A percentile compares a stretch with the other conserved stretches of the same genome.
Conservation (phyloP, 1,140 invertebrate genomes). For the Dreissena polymorpha region DNA sequence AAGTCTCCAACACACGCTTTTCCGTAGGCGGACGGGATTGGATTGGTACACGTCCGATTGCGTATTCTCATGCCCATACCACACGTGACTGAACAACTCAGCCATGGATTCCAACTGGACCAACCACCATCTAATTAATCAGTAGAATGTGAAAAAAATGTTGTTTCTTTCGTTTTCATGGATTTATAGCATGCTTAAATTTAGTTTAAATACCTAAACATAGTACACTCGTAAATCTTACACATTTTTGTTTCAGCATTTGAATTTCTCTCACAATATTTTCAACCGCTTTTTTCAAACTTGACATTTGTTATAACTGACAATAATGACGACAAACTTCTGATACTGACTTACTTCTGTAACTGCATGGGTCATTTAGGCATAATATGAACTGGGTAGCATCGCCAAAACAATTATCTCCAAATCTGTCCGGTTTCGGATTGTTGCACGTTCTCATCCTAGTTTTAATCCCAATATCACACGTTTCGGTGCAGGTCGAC, state of each 20-base stretch:
- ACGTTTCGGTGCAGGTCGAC: constrained; percentile 59
- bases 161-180: no score
- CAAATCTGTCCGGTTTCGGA: constrained; percentile 44
- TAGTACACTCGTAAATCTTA: no score
- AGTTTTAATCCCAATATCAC: constrained; percentile 58
- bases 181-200: no score
- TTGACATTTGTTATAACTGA: no score
- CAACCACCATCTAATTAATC: constrained; percentile 61
- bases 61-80: constrained; percentile 59
- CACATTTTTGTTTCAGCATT: no score
- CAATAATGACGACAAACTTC: no score
- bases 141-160: no score
- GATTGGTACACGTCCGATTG: constrained; percentile 62
- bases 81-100: constrained; percentile 63
- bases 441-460: constrained; percentile 53
- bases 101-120: constrained; percentile 67
- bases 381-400: not conserved
- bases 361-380: constrained; percentile 23
- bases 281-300: no score
- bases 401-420: constrained; percentile 5
- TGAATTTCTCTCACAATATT: no score
- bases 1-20: constrained; percentile 57
- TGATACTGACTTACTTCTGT: not conserved
- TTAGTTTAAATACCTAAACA: no score
- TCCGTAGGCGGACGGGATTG: constrained; percentile 62